Evolutionary conservation across 2,113 vertebrate genomes (phyloP).

Genomic region (Hyaena hyaena): DNA sequence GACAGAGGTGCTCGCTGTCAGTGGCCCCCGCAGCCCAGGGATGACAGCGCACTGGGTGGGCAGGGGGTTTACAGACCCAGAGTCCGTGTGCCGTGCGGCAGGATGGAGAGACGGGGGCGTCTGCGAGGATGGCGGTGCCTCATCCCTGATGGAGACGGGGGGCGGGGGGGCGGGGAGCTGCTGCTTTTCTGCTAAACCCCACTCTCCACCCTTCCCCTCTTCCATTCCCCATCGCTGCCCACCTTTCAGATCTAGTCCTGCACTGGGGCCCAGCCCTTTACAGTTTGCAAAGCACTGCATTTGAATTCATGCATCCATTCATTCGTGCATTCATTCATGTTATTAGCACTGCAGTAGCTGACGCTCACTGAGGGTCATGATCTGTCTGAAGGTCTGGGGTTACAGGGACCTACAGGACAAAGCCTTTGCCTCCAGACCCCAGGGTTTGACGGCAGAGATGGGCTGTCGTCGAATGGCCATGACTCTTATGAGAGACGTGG

Average conservation of each 20-base stretch:
- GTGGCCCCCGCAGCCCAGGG: background rate
- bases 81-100: background rate
- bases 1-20: rapidly evolving
- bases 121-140: rapidly evolving
- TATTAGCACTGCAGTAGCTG: background rate
- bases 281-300: background rate
- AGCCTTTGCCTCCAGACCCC: background rate
- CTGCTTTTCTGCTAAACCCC: rapidly evolving
- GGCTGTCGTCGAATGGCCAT: background rate
- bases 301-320: too few species aligned
- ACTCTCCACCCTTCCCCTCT: background rate
- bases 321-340: background rate
- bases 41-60: rapidly evolving
- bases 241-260: slow-evolving; percentile 17
- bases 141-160: background rate
- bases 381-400: background rate
- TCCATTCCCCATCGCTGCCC: background rate
- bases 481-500: background rate
- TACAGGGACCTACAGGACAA: background rate
- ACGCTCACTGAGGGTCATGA: background rate
- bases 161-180: background rate
- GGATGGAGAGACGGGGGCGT: rapidly evolving
- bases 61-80: too few species aligned
- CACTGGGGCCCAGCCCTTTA: background rate
- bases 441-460: background rate